These are phyloP conservation scores for Falco novaeseelandiae DNA, from an alignment of 2,797 vertebrate genomes.

Conservation along the genomic window DNA sequence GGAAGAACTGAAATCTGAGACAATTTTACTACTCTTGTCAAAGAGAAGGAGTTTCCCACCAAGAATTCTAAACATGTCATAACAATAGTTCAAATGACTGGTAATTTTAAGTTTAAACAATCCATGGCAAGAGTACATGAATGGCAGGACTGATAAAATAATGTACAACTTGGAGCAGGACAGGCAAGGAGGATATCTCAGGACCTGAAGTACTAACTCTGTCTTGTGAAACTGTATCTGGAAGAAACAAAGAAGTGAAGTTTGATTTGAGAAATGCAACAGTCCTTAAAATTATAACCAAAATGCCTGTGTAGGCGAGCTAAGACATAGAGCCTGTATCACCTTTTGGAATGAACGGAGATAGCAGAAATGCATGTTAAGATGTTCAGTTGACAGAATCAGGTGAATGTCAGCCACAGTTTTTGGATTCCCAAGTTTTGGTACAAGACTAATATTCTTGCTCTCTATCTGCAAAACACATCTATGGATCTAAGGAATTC, in stretches of 20 bases:
- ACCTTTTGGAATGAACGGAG: neutral
- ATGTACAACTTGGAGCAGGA: neutral
- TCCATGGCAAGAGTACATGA: neutral
- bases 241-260: neutral
- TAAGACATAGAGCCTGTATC: neutral
- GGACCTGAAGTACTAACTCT: neutral
- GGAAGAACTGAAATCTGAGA: neutral
- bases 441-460: neutral
- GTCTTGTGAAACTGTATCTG: neutral
- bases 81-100: neutral
- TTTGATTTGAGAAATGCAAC: neutral
- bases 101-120: neutral
- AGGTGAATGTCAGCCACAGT: neutral
- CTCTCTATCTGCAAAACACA: neutral
- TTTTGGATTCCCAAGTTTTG: neutral
- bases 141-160: neutral
- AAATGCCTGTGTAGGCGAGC: neutral
- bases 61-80: neutral
- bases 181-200: neutral
- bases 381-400: neutral
- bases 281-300: neutral
- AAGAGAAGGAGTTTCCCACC: neutral
- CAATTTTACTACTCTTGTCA: neutral
- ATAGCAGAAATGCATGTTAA: accelerated
- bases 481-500: neutral